Conservation (phyloP, 2,113 vertebrate species). For the Oryzias celebensis region DNA sequence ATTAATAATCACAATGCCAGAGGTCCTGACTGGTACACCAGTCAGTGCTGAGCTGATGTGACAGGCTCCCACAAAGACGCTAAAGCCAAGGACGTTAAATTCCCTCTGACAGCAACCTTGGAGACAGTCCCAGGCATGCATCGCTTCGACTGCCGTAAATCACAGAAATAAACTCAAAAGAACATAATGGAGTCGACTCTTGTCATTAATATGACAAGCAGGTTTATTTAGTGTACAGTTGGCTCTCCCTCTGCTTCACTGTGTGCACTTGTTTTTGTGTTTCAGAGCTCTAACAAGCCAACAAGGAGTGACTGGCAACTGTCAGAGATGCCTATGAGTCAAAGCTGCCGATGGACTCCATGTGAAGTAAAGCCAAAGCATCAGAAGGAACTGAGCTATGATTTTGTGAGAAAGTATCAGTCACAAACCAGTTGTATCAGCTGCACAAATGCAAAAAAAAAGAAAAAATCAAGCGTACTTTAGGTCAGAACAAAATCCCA, state of each 20-base stretch:
- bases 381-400: slow-evolving; percentile 24
- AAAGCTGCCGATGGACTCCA: slow-evolving; percentile 31
- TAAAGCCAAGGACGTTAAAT: slow-evolving; percentile 86
- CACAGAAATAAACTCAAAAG: slow-evolving; percentile 81
- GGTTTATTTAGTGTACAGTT: slow-evolving; percentile 73
- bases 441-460: too few species aligned
- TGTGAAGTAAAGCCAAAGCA: slow-evolving; percentile 29
- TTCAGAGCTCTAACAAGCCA: slow-evolving; percentile 51
- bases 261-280: slow-evolving; percentile 33
- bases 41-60: slow-evolving; percentile 82
- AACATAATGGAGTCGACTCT: slow-evolving; percentile 76
- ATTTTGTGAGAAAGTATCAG: slow-evolving; percentile 17
- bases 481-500: background rate
- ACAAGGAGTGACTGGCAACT: slow-evolving; percentile 54
- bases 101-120: slow-evolving; percentile 86
- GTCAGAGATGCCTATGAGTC: slow-evolving; percentile 35
- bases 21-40: slow-evolving; percentile 80
- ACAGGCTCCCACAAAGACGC: slow-evolving; percentile 80
- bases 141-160: slow-evolving; percentile 74
- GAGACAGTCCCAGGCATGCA: slow-evolving; percentile 73
- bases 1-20: slow-evolving; percentile 89
- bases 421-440: background rate
- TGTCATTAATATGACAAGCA: slow-evolving; percentile 75
- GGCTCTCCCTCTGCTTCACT: slow-evolving; percentile 39
- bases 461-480: background rate